A percentile compares a stretch with the other conserved stretches of the same genome.
phyloP scores from a whole-genome alignment of 1,140 invertebrate genomes.

The Zaprionus nigranus region DNA sequence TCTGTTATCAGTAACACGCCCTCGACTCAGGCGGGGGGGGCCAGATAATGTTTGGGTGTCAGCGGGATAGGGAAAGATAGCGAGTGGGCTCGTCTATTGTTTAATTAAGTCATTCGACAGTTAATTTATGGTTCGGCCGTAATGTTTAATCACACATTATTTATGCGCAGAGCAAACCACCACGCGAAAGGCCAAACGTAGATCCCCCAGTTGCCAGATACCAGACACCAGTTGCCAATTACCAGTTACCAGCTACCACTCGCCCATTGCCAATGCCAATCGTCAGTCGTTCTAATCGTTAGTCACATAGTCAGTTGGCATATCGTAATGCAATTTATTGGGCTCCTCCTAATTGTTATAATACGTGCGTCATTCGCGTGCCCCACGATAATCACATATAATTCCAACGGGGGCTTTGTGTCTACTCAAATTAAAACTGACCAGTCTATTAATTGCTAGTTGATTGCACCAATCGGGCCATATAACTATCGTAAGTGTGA shows the following conservation, averaged over 20 bases:
- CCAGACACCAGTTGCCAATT: conserved; percentile 1
- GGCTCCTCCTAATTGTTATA: conserved; percentile 27
- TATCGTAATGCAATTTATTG: conserved; percentile 48
- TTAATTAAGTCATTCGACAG: conserved; percentile 73
- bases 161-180: conserved; percentile 37
- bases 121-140: conserved; percentile 55
- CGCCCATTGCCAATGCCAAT: not conserved
- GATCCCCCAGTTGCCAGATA: not conserved
- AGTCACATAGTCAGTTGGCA: not conserved
- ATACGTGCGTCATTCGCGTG: conserved; percentile 31
- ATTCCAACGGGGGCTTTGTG: conserved; percentile 11
- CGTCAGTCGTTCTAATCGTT: not conserved
- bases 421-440: conserved; percentile 20
- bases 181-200: conserved; percentile 15
- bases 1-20: conserved; percentile 44
- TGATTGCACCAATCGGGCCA: not conserved
- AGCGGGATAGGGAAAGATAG: not conserved
- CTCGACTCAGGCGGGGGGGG: not conserved
- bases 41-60: too few species aligned
- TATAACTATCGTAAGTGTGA: not conserved
- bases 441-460: not conserved
- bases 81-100: conserved; percentile 32
- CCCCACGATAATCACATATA: conserved; percentile 7
- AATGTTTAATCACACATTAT: conserved; percentile 58
- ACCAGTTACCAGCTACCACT: not conserved